Conservation (phyloP, 1,140 invertebrate species). For the Proales similis region DNA sequence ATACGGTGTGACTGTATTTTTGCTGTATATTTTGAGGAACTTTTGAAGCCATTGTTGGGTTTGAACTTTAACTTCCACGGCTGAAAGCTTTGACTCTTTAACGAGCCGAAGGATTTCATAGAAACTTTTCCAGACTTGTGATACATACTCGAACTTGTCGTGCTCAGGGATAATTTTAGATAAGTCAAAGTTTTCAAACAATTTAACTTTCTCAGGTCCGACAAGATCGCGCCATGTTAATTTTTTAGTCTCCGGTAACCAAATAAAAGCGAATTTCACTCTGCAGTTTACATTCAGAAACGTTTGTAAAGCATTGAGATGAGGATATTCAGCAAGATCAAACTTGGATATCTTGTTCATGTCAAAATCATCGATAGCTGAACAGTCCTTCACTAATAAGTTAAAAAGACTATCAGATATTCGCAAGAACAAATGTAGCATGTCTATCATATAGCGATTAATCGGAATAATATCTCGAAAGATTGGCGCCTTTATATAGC, state of each 20-base stretch:
- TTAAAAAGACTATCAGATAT: constrained; percentile 24
- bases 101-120: constrained; percentile 9
- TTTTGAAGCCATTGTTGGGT: not conserved
- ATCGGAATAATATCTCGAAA: constrained; percentile 14
- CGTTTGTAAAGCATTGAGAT: not conserved
- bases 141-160: not conserved
- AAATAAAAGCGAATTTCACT: constrained; percentile 4
- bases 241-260: constrained; percentile 18
- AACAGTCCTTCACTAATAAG: constrained; percentile 20
- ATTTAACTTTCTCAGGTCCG: constrained; percentile 7
- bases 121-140: constrained; percentile 22
- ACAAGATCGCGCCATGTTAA: constrained; percentile 28
- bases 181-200: constrained; percentile 20
- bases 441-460: constrained; percentile 22
- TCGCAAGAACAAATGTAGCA: constrained; percentile 24
- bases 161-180: not conserved
- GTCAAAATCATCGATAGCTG: constrained; percentile 5
- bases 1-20: constrained; percentile 9
- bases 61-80: not conserved
- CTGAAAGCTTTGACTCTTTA: not conserved
- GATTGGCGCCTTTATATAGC: constrained; percentile 13
- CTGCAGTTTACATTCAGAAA: constrained; percentile 6
- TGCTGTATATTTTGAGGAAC: constrained; percentile 1
- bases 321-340: not conserved
- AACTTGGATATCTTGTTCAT: constrained; percentile 16